phyloP scores from a whole-genome alignment of 2,888 invertebrate species.

The Kryphioiulus occultus region DNA sequence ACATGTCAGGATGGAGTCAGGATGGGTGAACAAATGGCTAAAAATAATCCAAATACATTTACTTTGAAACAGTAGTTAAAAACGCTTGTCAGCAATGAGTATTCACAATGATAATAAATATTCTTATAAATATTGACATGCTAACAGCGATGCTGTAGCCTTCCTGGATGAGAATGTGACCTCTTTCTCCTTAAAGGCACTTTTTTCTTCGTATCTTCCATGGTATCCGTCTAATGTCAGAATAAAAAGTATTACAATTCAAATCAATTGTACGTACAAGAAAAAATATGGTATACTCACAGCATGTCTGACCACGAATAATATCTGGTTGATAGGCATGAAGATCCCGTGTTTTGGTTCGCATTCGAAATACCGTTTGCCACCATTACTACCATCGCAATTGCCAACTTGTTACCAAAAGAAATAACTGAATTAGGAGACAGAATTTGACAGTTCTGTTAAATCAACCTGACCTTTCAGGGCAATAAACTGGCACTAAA shows the following conservation, averaged over 20 bases:
- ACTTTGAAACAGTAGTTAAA: not conserved
- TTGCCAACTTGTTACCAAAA: not conserved
- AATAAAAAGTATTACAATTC: not conserved
- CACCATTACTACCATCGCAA: not conserved
- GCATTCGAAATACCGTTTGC: constrained; percentile 37
- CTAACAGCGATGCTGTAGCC: not conserved
- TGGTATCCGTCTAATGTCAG: not conserved
- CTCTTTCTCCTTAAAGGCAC: not conserved
- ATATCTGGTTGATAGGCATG: constrained; percentile 35
- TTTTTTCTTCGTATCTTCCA: not conserved
- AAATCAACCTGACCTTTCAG: no score
- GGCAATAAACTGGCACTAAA: no score
- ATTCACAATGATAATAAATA: no score
- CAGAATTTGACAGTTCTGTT: no score
- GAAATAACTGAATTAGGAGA: not conserved
- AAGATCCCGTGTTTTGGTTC: constrained; percentile 31
- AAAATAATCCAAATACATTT: not conserved
- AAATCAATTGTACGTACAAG: not conserved
- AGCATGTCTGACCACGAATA: not conserved
- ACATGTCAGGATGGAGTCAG: not conserved
- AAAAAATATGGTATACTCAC: not conserved
- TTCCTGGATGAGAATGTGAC: not conserved
- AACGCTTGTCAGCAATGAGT: not conserved
- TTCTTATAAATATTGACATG: no score
- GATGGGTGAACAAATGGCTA: not conserved